Evolutionary conservation across 2,888 invertebrate species (phyloP).

Genomic region (Spisula subtruncata): DNA sequence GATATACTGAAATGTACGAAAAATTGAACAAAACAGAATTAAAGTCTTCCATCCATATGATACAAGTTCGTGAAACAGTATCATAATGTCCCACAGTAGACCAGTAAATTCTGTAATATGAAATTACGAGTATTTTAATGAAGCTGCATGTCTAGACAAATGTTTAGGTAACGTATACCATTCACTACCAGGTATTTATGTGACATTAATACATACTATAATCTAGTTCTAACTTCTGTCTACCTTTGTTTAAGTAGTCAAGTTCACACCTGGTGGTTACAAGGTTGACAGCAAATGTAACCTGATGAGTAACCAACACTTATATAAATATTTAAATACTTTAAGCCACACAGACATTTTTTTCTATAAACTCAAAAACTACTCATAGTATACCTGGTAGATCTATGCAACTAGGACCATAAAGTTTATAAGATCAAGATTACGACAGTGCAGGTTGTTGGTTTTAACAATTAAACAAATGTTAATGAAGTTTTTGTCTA

Average conservation of each 20-base stretch:
- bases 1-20: no score
- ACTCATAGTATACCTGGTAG: not conserved
- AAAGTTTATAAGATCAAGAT: no score
- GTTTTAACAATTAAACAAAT: no score
- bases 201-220: constrained; percentile 17
- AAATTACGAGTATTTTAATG: not conserved
- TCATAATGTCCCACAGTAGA: no score
- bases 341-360: not conserved
- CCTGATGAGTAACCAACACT: not conserved
- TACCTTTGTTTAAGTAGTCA: not conserved
- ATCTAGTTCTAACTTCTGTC: not conserved
- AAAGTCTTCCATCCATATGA: not conserved
- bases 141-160: not conserved
- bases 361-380: not conserved
- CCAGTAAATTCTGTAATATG: no score
- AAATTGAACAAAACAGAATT: not conserved
- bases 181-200: not conserved
- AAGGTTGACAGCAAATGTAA: not conserved
- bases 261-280: constrained; percentile 9
- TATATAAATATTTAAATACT: not conserved
- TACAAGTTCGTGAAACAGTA: not conserved
- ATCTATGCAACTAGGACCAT: no score
- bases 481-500: no score
- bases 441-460: no score
- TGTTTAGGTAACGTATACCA: not conserved